Conservation (phyloP, 2,888 invertebrate species). For the Aphodius sticticus region DNA sequence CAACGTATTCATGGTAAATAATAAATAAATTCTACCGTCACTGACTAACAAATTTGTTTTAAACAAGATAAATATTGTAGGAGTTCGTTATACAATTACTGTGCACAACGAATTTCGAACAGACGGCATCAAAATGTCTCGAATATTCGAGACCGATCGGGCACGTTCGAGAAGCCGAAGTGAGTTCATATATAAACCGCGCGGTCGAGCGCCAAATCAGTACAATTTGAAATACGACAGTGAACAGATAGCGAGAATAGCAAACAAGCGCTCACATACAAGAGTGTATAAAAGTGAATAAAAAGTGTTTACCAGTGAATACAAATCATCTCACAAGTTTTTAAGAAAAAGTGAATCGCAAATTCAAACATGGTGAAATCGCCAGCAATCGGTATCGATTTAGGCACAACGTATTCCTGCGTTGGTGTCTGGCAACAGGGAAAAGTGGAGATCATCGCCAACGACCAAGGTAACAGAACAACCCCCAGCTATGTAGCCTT, state of each 20-base stretch:
- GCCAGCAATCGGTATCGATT: conserved; percentile 81
- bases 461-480: conserved; percentile 87
- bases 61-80: not conserved
- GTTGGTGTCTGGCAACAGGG: conserved; percentile 84
- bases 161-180: conserved; percentile 17
- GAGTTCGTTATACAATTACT: not conserved
- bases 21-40: not conserved
- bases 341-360: not conserved
- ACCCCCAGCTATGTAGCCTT: conserved; percentile 84
- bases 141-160: conserved; percentile 24
- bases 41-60: not conserved
- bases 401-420: conserved; percentile 87
- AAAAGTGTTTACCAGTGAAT: not conserved
- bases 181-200: conserved; percentile 27
- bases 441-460: conserved; percentile 87
- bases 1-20: no score
- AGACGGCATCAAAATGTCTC: no score
- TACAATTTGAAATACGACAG: conserved; percentile 27
- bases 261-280: not conserved
- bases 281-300: not conserved
- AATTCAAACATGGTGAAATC: conserved; percentile 56
- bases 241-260: not conserved
- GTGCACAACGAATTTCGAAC: not conserved
- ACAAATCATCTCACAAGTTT: not conserved
- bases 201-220: conserved; percentile 27